Conservation (phyloP, 2,888 invertebrate species). For the Doris montereyensis region DNA sequence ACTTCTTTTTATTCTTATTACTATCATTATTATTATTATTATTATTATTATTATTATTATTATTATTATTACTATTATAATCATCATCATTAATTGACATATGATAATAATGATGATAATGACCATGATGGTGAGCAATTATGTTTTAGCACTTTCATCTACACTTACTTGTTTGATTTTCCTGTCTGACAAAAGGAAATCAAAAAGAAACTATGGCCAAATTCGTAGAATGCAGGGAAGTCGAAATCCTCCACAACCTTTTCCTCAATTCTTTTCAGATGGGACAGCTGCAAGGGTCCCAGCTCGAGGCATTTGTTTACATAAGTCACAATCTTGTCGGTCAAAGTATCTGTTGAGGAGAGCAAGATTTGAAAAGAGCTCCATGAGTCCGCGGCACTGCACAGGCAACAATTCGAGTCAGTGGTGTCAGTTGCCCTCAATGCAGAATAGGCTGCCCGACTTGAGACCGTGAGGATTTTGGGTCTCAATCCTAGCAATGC, state of each 20-base stretch:
- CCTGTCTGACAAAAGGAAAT: slow-evolving; percentile 56
- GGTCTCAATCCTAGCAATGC: no score
- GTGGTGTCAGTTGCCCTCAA: no score
- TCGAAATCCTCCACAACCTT: slow-evolving; percentile 64
- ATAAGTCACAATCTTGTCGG: slow-evolving; percentile 57
- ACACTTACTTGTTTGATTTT: slow-evolving; percentile 57
- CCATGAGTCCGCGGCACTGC: background rate
- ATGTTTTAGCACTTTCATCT: background rate
- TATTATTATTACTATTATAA: background rate
- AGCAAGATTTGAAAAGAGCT: no score
- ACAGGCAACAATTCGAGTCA: no score
- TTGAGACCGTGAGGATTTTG: no score
- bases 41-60: no score
- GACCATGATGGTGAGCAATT: background rate
- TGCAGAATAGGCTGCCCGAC: background rate
- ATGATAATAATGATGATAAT: background rate
- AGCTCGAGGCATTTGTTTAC: slow-evolving; percentile 61
- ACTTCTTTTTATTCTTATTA: no score
- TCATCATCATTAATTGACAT: background rate
- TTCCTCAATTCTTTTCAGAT: slow-evolving; percentile 65
- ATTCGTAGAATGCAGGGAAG: slow-evolving; percentile 55
- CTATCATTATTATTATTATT: no score
- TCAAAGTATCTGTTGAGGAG: slow-evolving; percentile 52
- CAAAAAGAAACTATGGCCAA: slow-evolving; percentile 66
- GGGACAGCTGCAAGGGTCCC: slow-evolving; percentile 58